Evolutionary conservation across 2,113 vertebrate species (phyloP).

Genomic region (Thamnophis sirtalis): DNA sequence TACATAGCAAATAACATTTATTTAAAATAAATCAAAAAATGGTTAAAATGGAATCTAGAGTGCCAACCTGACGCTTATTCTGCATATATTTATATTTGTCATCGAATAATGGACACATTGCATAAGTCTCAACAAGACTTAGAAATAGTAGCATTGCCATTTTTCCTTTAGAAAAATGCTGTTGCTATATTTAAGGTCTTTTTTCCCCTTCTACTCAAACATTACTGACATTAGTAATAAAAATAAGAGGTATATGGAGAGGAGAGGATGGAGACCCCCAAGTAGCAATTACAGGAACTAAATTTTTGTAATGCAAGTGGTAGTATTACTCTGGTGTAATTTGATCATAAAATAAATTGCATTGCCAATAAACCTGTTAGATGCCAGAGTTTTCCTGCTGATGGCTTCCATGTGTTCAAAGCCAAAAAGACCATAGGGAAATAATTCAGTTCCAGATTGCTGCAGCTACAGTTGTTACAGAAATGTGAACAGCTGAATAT

Average conservation of each 20-base stretch:
- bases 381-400: constrained; percentile 33
- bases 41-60: fast-evolving
- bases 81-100: neutral
- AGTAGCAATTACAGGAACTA: constrained; percentile 64
- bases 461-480: neutral
- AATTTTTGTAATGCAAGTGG: constrained; percentile 62
- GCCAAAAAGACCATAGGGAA: constrained; percentile 27
- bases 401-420: neutral
- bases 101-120: neutral
- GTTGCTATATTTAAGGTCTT: constrained; percentile 49
- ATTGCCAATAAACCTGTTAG: constrained; percentile 59
- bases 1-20: fast-evolving
- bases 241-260: constrained; percentile 46
- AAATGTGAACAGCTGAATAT: constrained; percentile 21
- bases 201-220: constrained; percentile 42
- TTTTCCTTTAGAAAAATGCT: constrained; percentile 42
- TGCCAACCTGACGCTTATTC: fast-evolving
- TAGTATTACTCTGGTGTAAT: constrained; percentile 56
- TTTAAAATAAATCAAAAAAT: fast-evolving
- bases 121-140: neutral
- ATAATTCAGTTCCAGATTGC: neutral
- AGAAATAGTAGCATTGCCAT: constrained; percentile 13
- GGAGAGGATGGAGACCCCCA: constrained; percentile 32
- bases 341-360: constrained; percentile 69
- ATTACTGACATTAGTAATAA: constrained; percentile 25